Evolutionary conservation across 2,113 vertebrate genomes (phyloP).

Genomic region (Hydropotes inermis): DNA sequence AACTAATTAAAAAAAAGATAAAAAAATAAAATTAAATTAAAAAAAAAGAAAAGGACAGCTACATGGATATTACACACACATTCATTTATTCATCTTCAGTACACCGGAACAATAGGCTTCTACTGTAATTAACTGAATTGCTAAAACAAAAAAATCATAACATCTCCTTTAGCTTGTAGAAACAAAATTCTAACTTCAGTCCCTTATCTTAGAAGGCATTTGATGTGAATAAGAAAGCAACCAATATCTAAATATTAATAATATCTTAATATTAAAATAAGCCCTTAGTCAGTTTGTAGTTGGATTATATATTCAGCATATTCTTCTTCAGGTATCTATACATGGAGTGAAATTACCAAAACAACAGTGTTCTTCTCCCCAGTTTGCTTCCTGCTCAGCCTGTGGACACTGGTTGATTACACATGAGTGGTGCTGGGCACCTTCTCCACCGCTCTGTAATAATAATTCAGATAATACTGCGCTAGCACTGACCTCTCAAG

Average conservation of each 20-base stretch:
- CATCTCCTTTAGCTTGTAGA: neutral
- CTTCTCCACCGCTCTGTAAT: neutral
- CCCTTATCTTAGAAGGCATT: neutral
- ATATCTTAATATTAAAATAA: neutral
- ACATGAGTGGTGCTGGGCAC: neutral
- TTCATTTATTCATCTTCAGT: neutral
- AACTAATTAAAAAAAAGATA: no score
- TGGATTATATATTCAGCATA: neutral
- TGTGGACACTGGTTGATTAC: neutral
- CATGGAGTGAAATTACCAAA: neutral
- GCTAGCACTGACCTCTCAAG: neutral
- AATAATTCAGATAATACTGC: neutral
- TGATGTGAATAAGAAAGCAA: neutral
- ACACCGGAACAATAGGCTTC: neutral
- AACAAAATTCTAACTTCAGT: constrained; percentile 5
- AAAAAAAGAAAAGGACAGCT: neutral
- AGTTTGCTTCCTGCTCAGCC: neutral
- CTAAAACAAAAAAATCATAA: neutral
- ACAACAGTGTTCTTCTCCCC: neutral
- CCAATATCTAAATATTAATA: neutral
- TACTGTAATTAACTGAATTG: neutral
- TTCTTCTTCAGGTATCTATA: neutral
- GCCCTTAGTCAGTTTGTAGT: neutral
- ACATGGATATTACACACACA: neutral
- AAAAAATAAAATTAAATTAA: no score